Evolutionary conservation across 2,797 vertebrate species (phyloP).

Genomic region (Nasua narica): DNA sequence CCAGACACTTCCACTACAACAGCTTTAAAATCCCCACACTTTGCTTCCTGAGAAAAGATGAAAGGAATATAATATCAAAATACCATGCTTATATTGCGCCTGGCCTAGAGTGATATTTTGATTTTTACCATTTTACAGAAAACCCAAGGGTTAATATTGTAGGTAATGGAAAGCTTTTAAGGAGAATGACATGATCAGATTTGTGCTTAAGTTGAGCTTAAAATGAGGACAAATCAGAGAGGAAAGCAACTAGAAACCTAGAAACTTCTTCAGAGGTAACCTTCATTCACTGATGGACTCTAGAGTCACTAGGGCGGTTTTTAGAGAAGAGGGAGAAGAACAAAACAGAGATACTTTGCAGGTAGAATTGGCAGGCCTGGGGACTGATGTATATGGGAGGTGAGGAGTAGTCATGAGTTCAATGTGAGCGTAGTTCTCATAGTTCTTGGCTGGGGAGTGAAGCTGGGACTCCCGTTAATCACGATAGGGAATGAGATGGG

Average conservation of each 20-base stretch:
- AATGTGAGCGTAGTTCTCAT: background rate
- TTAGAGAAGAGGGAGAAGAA: background rate
- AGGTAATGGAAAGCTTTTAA: background rate
- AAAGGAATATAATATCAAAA: background rate
- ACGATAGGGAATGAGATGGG: background rate
- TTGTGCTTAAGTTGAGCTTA: background rate
- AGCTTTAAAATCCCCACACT: constrained; percentile 89
- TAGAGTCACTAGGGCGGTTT: background rate
- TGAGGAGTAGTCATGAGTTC: background rate
- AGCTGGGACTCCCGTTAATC: background rate
- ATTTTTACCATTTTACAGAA: background rate
- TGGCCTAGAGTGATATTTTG: background rate
- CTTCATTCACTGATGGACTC: background rate
- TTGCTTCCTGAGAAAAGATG: constrained; percentile 86
- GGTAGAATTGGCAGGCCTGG: background rate
- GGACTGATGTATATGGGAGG: background rate
- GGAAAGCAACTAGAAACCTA: background rate
- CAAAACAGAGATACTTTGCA: background rate
- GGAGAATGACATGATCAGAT: background rate
- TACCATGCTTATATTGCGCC: background rate
- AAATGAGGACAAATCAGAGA: background rate
- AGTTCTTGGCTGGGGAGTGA: background rate
- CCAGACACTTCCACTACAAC: constrained; percentile 95
- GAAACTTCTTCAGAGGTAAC: background rate
- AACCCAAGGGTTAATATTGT: background rate